Conservation (phyloP, 2,888 invertebrate species). For the Mythimna pallens region DNA sequence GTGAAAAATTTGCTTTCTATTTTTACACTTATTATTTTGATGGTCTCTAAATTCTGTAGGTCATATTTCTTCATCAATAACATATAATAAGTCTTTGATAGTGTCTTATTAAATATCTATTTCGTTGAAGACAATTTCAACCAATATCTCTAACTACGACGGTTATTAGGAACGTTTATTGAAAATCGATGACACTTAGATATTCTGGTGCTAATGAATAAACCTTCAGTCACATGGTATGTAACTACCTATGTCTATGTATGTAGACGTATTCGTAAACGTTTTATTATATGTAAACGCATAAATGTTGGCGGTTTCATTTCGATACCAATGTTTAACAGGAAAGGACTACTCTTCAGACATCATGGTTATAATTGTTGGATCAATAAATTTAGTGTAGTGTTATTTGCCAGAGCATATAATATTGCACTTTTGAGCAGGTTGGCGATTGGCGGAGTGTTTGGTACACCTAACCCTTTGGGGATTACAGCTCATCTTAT, state of each 20-base stretch:
- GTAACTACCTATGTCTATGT: not conserved
- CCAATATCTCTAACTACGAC: constrained; percentile 15
- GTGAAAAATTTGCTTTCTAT: not conserved
- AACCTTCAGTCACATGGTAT: not conserved
- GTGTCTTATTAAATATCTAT: not conserved
- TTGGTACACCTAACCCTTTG: too few species aligned
- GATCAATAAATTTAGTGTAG: too few species aligned
- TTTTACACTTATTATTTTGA: constrained; percentile 3
- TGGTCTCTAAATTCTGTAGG: not conserved
- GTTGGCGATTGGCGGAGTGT: too few species aligned
- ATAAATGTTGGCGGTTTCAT: not conserved
- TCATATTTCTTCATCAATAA: not conserved
- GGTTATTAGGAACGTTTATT: constrained; percentile 7
- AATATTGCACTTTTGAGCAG: too few species aligned
- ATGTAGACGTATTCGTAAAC: not conserved
- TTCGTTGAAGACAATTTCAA: not conserved
- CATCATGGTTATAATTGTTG: too few species aligned
- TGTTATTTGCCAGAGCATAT: too few species aligned
- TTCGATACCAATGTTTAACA: not conserved
- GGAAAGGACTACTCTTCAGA: not conserved
- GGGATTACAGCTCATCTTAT: too few species aligned
- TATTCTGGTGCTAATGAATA: constrained; percentile 32
- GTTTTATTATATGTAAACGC: too few species aligned
- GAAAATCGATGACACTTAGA: constrained; percentile 32
- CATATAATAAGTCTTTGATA: not conserved